Evolutionary conservation across 2,797 vertebrate genomes (phyloP).

Genomic region (Emys orbicularis): DNA sequence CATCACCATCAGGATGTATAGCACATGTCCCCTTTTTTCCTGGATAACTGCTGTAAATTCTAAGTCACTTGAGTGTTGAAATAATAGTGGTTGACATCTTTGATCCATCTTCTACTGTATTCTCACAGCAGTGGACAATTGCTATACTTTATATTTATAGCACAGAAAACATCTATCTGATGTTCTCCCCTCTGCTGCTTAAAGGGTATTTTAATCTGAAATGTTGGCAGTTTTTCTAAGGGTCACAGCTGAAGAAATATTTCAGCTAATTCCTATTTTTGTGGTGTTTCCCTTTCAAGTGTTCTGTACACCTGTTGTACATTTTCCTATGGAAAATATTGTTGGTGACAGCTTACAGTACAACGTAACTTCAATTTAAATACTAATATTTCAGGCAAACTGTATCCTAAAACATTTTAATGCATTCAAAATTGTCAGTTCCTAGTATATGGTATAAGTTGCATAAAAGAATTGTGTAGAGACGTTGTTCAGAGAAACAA

Average conservation of each 20-base stretch:
- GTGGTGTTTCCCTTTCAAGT: too few relatives aligned
- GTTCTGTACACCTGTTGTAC: too few relatives aligned
- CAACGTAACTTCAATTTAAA: too few relatives aligned
- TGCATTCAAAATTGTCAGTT: background rate
- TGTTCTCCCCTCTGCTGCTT: background rate
- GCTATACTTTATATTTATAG: background rate
- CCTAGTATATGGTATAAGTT: background rate
- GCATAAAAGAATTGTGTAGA: background rate
- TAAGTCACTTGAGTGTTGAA: background rate
- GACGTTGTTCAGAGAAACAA: background rate
- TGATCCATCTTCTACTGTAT: background rate
- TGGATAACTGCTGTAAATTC: background rate
- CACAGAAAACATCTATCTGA: background rate
- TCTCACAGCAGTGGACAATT: background rate
- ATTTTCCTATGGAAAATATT: too few relatives aligned
- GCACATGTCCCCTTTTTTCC: background rate
- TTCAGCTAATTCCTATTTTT: too few relatives aligned
- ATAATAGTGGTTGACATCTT: background rate
- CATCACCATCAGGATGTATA: background rate
- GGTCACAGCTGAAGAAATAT: too few relatives aligned
- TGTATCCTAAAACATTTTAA: background rate
- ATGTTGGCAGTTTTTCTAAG: background rate
- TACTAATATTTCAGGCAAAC: too few relatives aligned
- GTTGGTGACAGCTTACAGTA: too few relatives aligned
- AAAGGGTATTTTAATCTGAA: background rate